Evolutionary conservation across 1,140 invertebrate species (phyloP).

Genomic region (Bombyx mandarina): DNA sequence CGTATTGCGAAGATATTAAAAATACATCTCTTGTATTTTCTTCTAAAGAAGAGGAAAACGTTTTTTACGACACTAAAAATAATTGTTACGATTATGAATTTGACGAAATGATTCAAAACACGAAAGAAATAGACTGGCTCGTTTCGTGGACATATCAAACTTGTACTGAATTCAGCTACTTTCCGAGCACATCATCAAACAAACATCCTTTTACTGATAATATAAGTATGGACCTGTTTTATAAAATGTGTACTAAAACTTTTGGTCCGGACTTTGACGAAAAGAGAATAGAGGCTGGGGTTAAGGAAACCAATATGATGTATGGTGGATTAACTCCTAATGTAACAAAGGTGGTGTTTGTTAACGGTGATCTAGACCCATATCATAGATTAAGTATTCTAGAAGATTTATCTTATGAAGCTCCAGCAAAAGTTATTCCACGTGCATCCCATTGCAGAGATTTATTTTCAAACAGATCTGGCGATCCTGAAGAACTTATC

Average conservation of each 20-base stretch:
- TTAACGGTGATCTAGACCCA: conserved; percentile 77
- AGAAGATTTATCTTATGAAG: conserved; percentile 46
- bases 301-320: conserved; percentile 72
- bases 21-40: conserved; percentile 7
- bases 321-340: conserved; percentile 74
- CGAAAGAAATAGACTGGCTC: conserved; percentile 24
- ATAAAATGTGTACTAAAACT: conserved; percentile 29
- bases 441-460: conserved; percentile 44
- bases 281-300: conserved; percentile 54
- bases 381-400: conserved; percentile 75
- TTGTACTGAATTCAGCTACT: conserved; percentile 88
- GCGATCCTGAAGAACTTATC: conserved; percentile 39
- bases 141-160: conserved; percentile 83
- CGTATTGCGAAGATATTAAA: conserved; percentile 26
- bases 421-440: conserved; percentile 42
- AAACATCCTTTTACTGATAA: conserved; percentile 79
- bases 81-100: conserved; percentile 36
- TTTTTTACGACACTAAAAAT: conserved; percentile 18
- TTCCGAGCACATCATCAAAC: conserved; percentile 76
- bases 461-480: conserved; percentile 29
- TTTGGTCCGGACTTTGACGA: conserved; percentile 48
- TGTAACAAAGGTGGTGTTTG: conserved; percentile 74
- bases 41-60: conserved; percentile 10
- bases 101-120: conserved; percentile 28
- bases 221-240: conserved; percentile 65